Evolutionary conservation across 2,888 invertebrate genomes (phyloP), one percentile per base, ranked within the genome.

Genomic region (Cephus sareptanus): DNA sequence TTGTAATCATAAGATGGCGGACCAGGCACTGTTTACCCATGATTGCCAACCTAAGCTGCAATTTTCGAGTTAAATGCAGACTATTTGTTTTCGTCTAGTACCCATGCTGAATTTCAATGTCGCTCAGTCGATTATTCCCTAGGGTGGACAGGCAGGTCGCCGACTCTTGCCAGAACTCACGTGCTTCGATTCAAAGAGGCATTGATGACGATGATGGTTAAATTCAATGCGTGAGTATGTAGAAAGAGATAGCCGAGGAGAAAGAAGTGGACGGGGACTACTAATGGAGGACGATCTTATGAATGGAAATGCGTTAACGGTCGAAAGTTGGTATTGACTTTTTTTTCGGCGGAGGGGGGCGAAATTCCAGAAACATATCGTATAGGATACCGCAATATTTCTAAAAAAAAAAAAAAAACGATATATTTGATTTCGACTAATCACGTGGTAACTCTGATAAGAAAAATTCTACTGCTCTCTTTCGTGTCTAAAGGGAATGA

Each of bases 221-320:
- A 77, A 79, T 69, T 80, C 76, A 78, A 79, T 73, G 77, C 78
- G 74, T 77, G 77, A 81, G 40, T 56, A 79, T 78, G 78, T 35
- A 13, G 75, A 69, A 74, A 71, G 75, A 79, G 73, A 79, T 4
- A 40, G 68, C 37, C 69, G 31, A 73, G 75, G 40, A 73, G 56
- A 75, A 70, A 79, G 74, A 75, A 13, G 70, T 73, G 74, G 74
- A 15, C 15, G 6, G 15, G 15, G 40, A 23, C 40, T 15, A 6
- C 15, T 23, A 40, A 40, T 40, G 23, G 15, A 4, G 40, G 40
- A 40, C 23, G 15, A 23, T 56, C 23, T 56, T 82, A 86, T 86
- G 86, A 87, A 87, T 87, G 85, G 83, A 83, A 85, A 85, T 86
- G 83, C 83, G 83, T 81, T 84, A 85, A 71, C 71, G 33, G 31